Base-by-base conservation (phyloP, 2,888 invertebrate species). In the Eilema caniola region DNA sequence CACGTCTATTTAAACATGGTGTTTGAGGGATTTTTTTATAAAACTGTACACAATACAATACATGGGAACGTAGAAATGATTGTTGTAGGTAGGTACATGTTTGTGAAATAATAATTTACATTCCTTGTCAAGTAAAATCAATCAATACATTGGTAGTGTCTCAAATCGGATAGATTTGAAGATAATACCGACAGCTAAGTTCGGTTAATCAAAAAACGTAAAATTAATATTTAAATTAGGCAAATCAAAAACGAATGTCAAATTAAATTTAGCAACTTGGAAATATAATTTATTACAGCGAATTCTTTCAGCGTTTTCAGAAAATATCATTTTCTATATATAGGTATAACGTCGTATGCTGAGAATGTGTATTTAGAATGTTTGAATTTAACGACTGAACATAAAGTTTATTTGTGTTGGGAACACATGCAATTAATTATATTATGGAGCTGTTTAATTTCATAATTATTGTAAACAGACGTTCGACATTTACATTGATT, bases 351-450 rank as follows among this genome's bases (percentile, higher is more conserved):
- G 74, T 78, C 78, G 62, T 71, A 70, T 70, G 71, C 69, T 47
- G 70, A 72, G 73, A 78, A 82, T 78, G 82, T 78, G 71, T 80
- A 77, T 80, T 75, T 71, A 80, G 70, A 79, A 64, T 72, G 72
- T 79, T 82, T 72, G 82, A 80, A 76, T 83, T 87, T 86, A 84
- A 86, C 77, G 85, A 85, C 80, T 64, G 57, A n/a, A 28, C 25
- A 25, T 61, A 31, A 61, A 61, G 61, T 61, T 33, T 61, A 61
- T 61, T 61, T 61, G 31, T 61, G 31, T 61, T 31, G 20, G 20
- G 57, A 75, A 71, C 71, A 79, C 73, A 73, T 82, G 74, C 73
- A 73, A 72, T 74, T 69, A 80, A 71, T 81, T 80, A 59, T 25
- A 25, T 25, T 25, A 24, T 59, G 57, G 24, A 53, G 53, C n/a